phyloP scores from a whole-genome alignment of 30 jellyfish, hydroid and myxozoan species.

The Pseudorhiza aurosa region DNA sequence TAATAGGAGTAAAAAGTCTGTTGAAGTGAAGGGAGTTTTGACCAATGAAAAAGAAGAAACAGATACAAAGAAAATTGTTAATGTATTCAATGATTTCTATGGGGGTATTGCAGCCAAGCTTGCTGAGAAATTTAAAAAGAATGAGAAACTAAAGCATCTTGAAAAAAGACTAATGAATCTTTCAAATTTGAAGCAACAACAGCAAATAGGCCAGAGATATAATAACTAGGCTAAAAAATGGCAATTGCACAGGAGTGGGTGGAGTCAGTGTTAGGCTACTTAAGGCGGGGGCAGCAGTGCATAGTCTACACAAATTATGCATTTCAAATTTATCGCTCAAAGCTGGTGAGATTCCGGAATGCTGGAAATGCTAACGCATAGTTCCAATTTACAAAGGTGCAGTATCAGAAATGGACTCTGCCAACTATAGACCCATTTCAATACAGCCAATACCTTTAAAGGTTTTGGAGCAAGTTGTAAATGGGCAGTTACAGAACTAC shows the following conservation, averaged over 20 bases:
- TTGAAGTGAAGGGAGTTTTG: constrained; percentile 33
- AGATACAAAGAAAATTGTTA: constrained; percentile 30
- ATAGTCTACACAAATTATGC: constrained; percentile 29
- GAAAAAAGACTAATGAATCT: constrained; percentile 37
- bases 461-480: constrained; percentile 47
- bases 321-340: constrained; percentile 11
- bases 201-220: constrained; percentile 29
- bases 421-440: constrained; percentile 43
- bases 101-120: constrained; percentile 60
- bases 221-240: constrained; percentile 43
- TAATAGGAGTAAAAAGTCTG: constrained; percentile 26
- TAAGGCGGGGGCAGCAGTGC: constrained; percentile 55
- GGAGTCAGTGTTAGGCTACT: constrained; percentile 52
- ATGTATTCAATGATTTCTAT: constrained; percentile 38
- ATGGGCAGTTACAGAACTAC: constrained; percentile 47
- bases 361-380: constrained; percentile 50
- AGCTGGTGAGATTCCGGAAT: constrained; percentile 29
- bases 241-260: constrained; percentile 54
- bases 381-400: constrained; percentile 48
- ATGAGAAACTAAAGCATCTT: constrained; percentile 32
- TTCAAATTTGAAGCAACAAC: constrained; percentile 50
- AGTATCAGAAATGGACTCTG: constrained; percentile 48
- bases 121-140: constrained; percentile 34
- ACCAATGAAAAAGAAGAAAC: constrained; percentile 42
- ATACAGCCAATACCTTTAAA: constrained; percentile 32